These are phyloP conservation scores for Nerophis ophidion DNA, from an alignment of 2,113 vertebrate genomes.

Conservation along the genomic window DNA sequence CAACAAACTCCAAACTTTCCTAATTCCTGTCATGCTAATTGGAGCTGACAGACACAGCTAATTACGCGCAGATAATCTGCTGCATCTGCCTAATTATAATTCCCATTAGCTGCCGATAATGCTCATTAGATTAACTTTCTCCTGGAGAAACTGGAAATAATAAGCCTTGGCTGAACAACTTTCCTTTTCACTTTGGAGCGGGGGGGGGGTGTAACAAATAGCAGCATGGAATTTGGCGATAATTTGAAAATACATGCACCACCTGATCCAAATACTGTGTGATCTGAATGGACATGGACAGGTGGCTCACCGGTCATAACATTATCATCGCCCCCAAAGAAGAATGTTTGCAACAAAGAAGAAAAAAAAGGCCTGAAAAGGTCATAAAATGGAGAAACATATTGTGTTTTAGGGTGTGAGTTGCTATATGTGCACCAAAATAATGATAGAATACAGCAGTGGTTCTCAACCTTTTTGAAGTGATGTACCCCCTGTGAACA, in stretches of 20 bases:
- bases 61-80: slow-evolving; percentile 79
- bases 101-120: slow-evolving; percentile 77
- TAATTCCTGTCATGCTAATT: slow-evolving; percentile 76
- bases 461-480: too few relatives aligned
- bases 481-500: too few relatives aligned
- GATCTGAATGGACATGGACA: slow-evolving; percentile 28
- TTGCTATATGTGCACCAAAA: too few relatives aligned
- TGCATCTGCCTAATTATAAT: slow-evolving; percentile 80
- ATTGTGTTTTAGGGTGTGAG: too few relatives aligned
- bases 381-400: too few relatives aligned
- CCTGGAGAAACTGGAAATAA: slow-evolving; percentile 72
- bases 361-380: neutral
- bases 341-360: neutral
- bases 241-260: slow-evolving; percentile 31
- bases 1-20: slow-evolving; percentile 55
- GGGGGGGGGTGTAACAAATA: slow-evolving; percentile 24
- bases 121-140: slow-evolving; percentile 80
- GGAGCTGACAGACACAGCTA: slow-evolving; percentile 75
- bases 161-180: slow-evolving; percentile 48
- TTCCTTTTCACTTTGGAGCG: slow-evolving; percentile 13
- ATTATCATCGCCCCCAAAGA: too few relatives aligned
- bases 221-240: neutral
- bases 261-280: slow-evolving; percentile 45
- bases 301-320: slow-evolving; percentile 17
- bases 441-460: too few relatives aligned